Conservation (phyloP, 2,888 invertebrate species). For the Odontomyia ornata region DNA sequence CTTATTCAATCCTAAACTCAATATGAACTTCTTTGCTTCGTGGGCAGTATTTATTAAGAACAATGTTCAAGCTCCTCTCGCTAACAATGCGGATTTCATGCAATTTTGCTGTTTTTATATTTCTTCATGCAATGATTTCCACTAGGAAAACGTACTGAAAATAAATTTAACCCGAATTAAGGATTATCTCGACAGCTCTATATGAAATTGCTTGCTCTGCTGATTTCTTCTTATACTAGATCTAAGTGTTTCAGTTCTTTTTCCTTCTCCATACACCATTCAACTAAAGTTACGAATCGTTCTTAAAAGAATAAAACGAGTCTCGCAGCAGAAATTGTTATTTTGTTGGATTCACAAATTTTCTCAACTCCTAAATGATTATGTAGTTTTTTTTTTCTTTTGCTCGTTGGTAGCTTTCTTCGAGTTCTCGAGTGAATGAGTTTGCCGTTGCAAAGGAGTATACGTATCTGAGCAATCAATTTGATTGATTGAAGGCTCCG, state of each 20-base stretch:
- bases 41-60: too few species aligned
- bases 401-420: too few species aligned
- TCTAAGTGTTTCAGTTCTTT: background rate
- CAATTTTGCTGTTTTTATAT: too few species aligned
- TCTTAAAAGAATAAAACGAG: background rate
- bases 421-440: too few species aligned
- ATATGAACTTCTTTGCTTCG: too few species aligned
- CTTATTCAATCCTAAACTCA: too few species aligned
- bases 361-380: conserved; percentile 2
- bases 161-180: background rate
- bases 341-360: conserved; percentile 18
- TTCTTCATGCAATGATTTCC: too few species aligned
- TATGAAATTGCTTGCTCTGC: background rate
- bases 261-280: background rate
- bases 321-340: background rate
- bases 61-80: too few species aligned
- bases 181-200: background rate
- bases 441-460: background rate
- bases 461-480: conserved; percentile 14
- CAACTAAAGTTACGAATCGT: too few species aligned
- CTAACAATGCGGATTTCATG: too few species aligned
- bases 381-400: background rate
- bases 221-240: background rate
- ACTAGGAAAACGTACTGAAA: background rate
- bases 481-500: conserved; percentile 19